Evolutionary conservation across 2,797 vertebrate species (phyloP), one percentile per base, ranked within the genome.

Genomic region (Coccyzus lansbergi): DNA sequence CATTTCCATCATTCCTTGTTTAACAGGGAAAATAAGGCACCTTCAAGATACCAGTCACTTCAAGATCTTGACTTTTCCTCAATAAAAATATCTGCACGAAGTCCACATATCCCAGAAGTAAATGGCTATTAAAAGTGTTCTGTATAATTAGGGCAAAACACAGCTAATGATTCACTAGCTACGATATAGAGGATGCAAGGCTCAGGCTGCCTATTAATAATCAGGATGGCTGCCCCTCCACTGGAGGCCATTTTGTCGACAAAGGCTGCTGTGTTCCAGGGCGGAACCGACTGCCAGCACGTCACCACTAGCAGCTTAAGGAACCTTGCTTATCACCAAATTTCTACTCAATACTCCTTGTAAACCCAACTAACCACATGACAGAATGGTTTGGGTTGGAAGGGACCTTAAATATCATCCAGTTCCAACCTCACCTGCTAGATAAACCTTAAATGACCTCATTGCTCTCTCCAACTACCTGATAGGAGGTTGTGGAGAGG

Each of bases 61-160:
- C 33, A 20, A 42, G 2, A 34, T 11, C 29, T 16, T 11, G 8
- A 21, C 6, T 0, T 0, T 6, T 40, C 3, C 8, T 0, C 1
- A 4, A 7, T 25, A 33, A 31, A n/a, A n/a, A n/a, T n/a, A n/a
- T n/a, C n/a, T n/a, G n/a, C n/a, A n/a, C n/a, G n/a, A 65, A 21
- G 10, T 16, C 16, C 34, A 25, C 21, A 7, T 3, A 2, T 0
- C 2, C 17, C 59, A 74, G 31, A 3, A 62, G n/a, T 38, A 38
- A 49, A 16, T 33, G 53, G 34, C 22, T 69, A 5, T 5, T 46
- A 15, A 19, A 62, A 26, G 3, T 1, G 1, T 4, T n/a, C 19
- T 2, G 11, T 1, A 0, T 1, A 6, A 63, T 1, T 3, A 31
- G 6, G 1, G 6, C 25, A 51, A 15, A 28, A 21, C 0, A 20